Percentiles rank a stretch among this genome's conserved stretches.
Conservation (phyloP, 1,140 invertebrate genomes). For the Aphelinus certus region DNA sequence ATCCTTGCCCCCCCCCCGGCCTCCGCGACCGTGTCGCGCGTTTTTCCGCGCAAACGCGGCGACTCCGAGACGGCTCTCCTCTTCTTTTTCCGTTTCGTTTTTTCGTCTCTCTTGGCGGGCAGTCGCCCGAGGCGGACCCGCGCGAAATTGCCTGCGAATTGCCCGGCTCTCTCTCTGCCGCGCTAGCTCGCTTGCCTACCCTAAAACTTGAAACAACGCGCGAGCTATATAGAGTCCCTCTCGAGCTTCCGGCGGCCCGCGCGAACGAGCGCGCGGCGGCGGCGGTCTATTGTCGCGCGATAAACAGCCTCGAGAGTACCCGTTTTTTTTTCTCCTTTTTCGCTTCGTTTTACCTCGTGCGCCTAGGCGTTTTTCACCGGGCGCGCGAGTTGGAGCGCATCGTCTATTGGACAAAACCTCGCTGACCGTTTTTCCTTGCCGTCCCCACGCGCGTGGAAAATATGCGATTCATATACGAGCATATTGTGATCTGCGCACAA, state of each 20-base stretch:
- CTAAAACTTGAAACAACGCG: conserved; percentile 17
- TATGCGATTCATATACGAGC: too few species aligned
- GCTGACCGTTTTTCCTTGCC: too few species aligned
- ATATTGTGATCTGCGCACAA: too few species aligned
- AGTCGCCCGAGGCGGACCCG: conserved; percentile 28
- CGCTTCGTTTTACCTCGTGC: too few species aligned
- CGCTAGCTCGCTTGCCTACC: not conserved
- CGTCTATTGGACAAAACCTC: too few species aligned
- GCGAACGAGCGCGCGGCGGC: not conserved
- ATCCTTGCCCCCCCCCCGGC: conserved; percentile 23
- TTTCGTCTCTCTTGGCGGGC: too few species aligned
- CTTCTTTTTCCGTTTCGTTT: not conserved
- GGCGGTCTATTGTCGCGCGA: not conserved
- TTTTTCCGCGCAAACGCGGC: not conserved
- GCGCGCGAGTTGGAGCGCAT: too few species aligned
- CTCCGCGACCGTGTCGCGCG: not conserved
- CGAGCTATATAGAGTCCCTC: not conserved
- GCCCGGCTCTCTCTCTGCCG: not conserved
- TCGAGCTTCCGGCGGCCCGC: not conserved
- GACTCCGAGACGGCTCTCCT: not conserved
- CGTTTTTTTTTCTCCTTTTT: not conserved
- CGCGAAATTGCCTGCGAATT: conserved; percentile 33
- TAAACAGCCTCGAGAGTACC: not conserved
- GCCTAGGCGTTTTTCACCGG: too few species aligned
- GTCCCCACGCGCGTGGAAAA: too few species aligned